Evolutionary conservation across 2,113 vertebrate species (phyloP).

Genomic region (Odontophorus gujanensis): DNA sequence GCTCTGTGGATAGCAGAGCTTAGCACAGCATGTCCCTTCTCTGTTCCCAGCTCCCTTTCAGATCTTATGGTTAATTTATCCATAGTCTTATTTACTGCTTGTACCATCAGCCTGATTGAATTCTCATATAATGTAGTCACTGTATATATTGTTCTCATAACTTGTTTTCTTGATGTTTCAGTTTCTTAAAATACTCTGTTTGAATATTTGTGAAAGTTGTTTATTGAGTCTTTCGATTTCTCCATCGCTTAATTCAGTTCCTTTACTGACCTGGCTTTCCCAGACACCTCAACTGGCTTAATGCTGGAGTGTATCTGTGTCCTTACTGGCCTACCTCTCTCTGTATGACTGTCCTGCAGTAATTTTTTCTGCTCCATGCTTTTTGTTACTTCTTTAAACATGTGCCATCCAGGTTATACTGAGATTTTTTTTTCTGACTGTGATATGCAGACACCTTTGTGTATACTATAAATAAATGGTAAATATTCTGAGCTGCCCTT

Average conservation of each 20-base stretch:
- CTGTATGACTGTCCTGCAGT: neutral
- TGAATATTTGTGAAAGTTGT: neutral
- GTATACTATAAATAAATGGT: neutral
- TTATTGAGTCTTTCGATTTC: neutral
- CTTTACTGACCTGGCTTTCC: neutral
- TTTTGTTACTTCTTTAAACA: neutral
- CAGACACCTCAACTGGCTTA: neutral
- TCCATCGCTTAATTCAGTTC: neutral
- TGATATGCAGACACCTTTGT: neutral
- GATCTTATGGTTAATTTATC: neutral
- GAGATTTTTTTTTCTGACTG: neutral
- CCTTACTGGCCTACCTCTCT: neutral
- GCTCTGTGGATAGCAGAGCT: neutral
- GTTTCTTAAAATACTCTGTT: neutral
- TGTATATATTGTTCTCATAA: neutral
- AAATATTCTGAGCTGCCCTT: constrained; percentile 37
- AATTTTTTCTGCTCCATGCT: neutral
- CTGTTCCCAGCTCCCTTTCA: neutral
- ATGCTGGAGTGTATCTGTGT: neutral
- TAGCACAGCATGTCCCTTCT: neutral
- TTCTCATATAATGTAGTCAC: neutral
- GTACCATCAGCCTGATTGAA: neutral
- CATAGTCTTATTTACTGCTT: neutral
- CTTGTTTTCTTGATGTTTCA: neutral
- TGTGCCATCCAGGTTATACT: neutral